Evolutionary conservation across 2,113 vertebrate species (phyloP), one percentile per base, ranked within the genome.

Genomic region (Semicossyphus pulcher): DNA sequence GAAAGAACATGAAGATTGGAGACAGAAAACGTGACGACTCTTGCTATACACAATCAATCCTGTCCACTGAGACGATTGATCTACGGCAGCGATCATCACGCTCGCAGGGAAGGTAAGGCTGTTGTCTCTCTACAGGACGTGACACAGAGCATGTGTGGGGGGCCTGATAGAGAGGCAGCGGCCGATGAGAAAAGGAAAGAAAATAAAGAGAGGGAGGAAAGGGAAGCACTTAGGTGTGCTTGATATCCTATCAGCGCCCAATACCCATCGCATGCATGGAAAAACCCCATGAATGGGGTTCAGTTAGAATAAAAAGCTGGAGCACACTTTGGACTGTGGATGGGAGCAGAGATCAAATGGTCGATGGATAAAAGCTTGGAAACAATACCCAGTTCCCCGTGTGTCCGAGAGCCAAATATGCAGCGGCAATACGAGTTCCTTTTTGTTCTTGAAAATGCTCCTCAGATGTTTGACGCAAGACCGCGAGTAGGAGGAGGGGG

Each of bases 161-260:
- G 62, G 67, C 78, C 86, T 72, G 81, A 88, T 88, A 90, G 84
- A 87, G 81, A 72, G 64, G 76, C 83, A 71, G 73, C 82, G 79
- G 87, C 84, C 78, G 74, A 85, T 75, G 85, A 91, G 89, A 85
- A 90, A 87, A 87, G 89, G 83, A 91, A 90, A 88, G 88, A 88
- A 89, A 89, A 90, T 88, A 91, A 86, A 86, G 88, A 81, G 79
- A 81, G 84, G 56, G 82, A 87, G 90, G 91, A 92, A 90, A 91
- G 68, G 90, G 92, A 92, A 93, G 86, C 90, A 91, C 86, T 90
- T 91, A 92, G 88, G 88, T 90, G 86, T 82, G 89, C 83, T 88
- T 89, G 82, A 90, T 91, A 91, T 88, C 84, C 87, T 84, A 90
- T 88, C 87, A 86, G 86, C 71, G 57, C 72, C 81, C 83, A 86